Evolutionary conservation across 2,113 vertebrate species (phyloP).

Genomic region (Misgurnus anguillicaudatus): DNA sequence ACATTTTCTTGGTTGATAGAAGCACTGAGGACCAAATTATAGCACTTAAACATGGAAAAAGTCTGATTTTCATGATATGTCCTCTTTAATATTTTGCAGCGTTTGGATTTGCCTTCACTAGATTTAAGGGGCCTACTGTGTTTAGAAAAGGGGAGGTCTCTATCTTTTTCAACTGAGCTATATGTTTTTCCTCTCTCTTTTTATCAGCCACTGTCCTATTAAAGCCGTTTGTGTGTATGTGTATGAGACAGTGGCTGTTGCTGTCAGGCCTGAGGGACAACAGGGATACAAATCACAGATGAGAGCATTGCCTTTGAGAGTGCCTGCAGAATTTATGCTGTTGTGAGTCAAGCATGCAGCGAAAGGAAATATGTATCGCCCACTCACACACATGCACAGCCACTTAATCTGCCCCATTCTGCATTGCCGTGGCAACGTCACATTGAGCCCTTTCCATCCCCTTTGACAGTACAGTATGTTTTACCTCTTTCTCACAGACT

Average conservation of each 20-base stretch:
- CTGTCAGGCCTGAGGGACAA: conserved; percentile 16
- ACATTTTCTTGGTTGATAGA: no score
- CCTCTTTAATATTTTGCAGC: no score
- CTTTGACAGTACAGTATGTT: conserved; percentile 27
- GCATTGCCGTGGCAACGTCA: conserved; percentile 32
- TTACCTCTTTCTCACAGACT: not conserved
- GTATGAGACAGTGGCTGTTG: conserved; percentile 1
- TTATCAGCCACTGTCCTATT: conserved; percentile 9
- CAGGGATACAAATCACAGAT: conserved; percentile 19
- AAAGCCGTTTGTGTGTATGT: conserved; percentile 5
- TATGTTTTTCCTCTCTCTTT: not conserved
- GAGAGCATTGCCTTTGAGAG: conserved; percentile 30
- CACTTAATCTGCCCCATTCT: conserved; percentile 22
- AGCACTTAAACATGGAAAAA: no score
- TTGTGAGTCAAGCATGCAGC: conserved; percentile 33
- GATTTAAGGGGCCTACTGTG: no score
- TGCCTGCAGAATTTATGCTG: conserved; percentile 29
- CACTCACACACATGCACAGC: conserved; percentile 4
- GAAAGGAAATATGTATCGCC: conserved; percentile 25
- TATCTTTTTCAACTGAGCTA: no score
- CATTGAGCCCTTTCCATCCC: conserved; percentile 6
- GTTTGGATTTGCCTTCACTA: no score
- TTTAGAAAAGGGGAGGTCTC: no score
- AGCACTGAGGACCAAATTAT: no score
- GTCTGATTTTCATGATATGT: no score